Percentiles rank a stretch among this genome's conserved stretches.
These are phyloP conservation scores for Ladona fulva DNA, from an alignment of 1,140 invertebrate species.

Conservation along the genomic window DNA sequence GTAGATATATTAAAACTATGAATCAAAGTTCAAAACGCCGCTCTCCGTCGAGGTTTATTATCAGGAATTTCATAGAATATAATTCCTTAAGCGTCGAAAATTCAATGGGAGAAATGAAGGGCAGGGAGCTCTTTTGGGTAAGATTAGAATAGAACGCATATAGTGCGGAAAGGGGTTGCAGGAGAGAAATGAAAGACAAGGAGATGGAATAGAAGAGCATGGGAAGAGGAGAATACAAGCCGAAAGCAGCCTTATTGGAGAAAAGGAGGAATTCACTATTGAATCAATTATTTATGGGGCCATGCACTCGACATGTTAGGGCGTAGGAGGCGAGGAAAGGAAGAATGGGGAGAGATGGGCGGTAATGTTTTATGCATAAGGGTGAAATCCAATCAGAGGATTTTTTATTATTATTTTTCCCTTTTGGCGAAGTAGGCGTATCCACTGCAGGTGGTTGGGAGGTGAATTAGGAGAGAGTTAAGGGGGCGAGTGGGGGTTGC, in stretches of 20 bases:
- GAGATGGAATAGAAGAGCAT: not conserved
- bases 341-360: not conserved
- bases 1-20: no score
- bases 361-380: constrained; percentile 3
- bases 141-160: not conserved
- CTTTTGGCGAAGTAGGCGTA: not conserved
- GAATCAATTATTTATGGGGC: constrained; percentile 9
- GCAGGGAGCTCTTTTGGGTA: no score
- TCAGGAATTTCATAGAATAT: no score
- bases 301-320: not conserved
- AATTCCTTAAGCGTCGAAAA: no score
- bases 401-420: not conserved
- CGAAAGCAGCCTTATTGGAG: not conserved
- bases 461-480: not conserved
- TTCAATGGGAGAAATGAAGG: no score
- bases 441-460: not conserved
- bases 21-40: no score
- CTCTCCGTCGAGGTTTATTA: no score
- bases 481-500: not conserved
- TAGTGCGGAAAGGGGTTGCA: not conserved
- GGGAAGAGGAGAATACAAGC: not conserved
- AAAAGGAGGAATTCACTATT: not conserved
- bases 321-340: not conserved
- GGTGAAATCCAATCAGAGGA: constrained; percentile 4
- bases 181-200: not conserved